phyloP scores from a whole-genome alignment of 2,113 vertebrate genomes.

The Piaya cayana region DNA sequence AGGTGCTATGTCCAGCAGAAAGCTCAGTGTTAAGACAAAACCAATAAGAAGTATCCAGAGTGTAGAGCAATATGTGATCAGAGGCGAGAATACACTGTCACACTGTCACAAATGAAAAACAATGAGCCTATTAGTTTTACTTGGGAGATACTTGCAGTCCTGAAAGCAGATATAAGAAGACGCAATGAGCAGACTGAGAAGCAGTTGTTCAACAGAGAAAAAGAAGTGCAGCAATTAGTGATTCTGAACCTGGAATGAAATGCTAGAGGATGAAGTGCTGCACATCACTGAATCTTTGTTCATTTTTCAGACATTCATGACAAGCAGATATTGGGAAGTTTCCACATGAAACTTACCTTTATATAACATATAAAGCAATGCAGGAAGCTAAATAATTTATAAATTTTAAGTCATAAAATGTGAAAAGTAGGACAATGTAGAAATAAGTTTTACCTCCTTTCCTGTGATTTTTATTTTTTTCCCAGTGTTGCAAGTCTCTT shows the following conservation, averaged over 20 bases:
- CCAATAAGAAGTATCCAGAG: not conserved
- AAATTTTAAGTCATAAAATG: not conserved
- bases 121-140: not conserved
- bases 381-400: not conserved
- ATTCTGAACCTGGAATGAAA: not conserved
- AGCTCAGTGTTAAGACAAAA: not conserved
- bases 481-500: not conserved
- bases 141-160: not conserved
- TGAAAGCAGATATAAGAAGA: not conserved
- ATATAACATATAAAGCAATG: not conserved
- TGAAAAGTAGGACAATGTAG: not conserved
- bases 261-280: not conserved
- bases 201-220: not conserved
- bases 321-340: not conserved
- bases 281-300: not conserved
- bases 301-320: not conserved
- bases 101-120: not conserved
- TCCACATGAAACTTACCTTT: not conserved
- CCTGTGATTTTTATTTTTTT: not conserved
- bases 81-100: not conserved
- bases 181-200: not conserved
- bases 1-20: not conserved
- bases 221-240: accelerated
- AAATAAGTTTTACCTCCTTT: not conserved
- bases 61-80: accelerated